Base-by-base conservation (phyloP, 2,888 invertebrate species). In the Leptopilina drosophilae region DNA sequence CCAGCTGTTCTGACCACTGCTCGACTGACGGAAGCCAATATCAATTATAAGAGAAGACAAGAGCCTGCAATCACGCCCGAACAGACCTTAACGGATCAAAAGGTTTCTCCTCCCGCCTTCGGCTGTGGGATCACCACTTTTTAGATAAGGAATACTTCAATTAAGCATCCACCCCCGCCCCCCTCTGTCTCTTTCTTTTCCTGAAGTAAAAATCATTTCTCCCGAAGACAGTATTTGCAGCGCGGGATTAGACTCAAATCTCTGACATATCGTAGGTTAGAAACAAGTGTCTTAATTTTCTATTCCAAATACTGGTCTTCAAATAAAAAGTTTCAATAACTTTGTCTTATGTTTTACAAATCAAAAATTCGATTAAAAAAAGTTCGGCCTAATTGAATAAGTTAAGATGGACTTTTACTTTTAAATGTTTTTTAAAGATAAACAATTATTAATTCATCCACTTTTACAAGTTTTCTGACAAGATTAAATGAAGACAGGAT, bases 31-130 rank as follows among this genome's bases (percentile, higher is more conserved):
- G 78, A 80, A 90, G 87, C 90, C 91, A 91, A 91, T 91, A 91
- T 91, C 91, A 91, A 91, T 91, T 91, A 91, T 91, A 91, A 90
- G 91, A 89, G 90, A 91, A 91, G 91, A 91, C 90, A 90, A 90
- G 88, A 90, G 87, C 87, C 84, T 86, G 89, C 90, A 91, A 91
- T 91, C 91, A 91, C 90, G 87, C 82, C 83, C 87, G 85, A 86
- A 84, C 91, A 91, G 90, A 89, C 90, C 88, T 89, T 88, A 88
- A 87, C 88, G 91, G 91, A 91, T 91, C 91, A 91, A 89, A 90
- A 89, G 87, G 81, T 77, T 66, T 77, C 76, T 85, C 85, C 80
- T 82, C 84, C 82, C 80, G 84, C 85, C 83, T 85, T 82, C 80
- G 85, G 86, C 87, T 88, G 87, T 85, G 84, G 89, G 88, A 89